Evolutionary conservation across 2,888 invertebrate genomes (phyloP).

Genomic region (Tipula lateralis): DNA sequence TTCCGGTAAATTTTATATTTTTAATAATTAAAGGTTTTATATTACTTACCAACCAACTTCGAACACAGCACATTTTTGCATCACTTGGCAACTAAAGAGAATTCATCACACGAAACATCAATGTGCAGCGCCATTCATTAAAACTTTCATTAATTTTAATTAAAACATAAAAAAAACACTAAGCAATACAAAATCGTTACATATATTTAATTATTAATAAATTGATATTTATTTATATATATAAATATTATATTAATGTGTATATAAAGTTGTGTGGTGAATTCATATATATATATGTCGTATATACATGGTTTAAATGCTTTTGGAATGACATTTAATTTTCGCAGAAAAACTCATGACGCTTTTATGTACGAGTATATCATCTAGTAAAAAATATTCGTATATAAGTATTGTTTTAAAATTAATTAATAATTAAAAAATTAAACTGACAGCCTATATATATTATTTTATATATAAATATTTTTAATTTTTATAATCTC

Average conservation of each 20-base stretch:
- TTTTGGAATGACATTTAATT: conserved; percentile 1
- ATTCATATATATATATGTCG: background rate
- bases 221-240: background rate
- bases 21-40: background rate
- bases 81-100: background rate
- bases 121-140: background rate
- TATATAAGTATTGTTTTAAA: background rate
- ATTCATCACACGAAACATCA: background rate
- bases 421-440: background rate
- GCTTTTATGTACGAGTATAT: background rate
- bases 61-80: background rate
- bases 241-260: background rate
- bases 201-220: background rate
- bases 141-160: background rate
- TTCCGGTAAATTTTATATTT: background rate
- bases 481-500: background rate
- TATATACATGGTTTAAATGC: background rate
- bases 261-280: background rate
- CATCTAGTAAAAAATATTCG: background rate
- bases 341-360: background rate
- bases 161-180: background rate
- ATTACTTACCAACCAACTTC: background rate
- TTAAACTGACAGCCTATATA: background rate
- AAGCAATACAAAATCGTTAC: background rate
- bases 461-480: background rate